Evolutionary conservation across 2,113 vertebrate species (phyloP).

Genomic region (Lichenostomus cassidix): DNA sequence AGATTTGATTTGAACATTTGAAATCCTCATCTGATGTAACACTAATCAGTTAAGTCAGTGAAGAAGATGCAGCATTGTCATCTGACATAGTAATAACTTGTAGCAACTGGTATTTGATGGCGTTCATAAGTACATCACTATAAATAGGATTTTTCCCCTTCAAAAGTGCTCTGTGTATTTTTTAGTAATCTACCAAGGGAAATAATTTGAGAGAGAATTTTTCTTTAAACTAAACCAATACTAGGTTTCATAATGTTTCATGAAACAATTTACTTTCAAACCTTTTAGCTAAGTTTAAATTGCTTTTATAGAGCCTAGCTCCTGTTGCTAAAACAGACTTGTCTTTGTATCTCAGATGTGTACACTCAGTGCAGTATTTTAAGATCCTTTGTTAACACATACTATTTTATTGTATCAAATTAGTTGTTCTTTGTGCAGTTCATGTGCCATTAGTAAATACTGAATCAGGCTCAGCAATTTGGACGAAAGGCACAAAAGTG

Average conservation of each 20-base stretch:
- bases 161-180: neutral
- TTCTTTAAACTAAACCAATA: neutral
- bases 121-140: neutral
- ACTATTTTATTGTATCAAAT: neutral
- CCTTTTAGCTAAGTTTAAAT: constrained; percentile 28
- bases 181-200: neutral
- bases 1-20: neutral
- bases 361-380: constrained; percentile 2
- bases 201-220: constrained; percentile 1
- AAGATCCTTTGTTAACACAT: neutral
- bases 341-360: neutral
- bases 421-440: neutral
- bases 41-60: neutral
- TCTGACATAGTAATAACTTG: neutral
- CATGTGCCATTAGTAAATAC: neutral
- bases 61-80: neutral
- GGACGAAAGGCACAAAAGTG: neutral
- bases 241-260: neutral
- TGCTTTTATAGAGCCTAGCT: neutral
- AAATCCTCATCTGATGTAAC: neutral
- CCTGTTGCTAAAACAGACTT: constrained; percentile 29
- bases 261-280: constrained; percentile 33
- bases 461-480: neutral
- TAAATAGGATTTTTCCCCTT: constrained; percentile 4
- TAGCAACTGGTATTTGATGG: neutral